phyloP scores from a whole-genome alignment of 1,140 invertebrate genomes.

The Venustaconcha ellipsiformis region DNA sequence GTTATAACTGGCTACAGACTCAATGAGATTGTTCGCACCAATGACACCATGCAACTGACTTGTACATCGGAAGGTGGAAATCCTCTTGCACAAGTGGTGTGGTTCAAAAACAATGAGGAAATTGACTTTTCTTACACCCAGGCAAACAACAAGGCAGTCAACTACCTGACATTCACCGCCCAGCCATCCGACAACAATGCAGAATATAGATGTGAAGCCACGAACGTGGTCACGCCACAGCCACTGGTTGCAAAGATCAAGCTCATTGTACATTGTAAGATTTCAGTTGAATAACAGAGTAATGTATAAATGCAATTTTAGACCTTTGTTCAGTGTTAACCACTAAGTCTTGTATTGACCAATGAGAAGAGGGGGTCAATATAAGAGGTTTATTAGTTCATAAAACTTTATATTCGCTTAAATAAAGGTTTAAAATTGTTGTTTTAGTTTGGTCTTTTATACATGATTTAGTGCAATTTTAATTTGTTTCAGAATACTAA shows the following conservation, averaged over 20 bases:
- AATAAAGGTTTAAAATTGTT: too few relatives aligned
- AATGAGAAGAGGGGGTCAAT: too few relatives aligned
- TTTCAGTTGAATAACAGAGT: neutral
- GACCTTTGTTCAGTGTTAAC: too few relatives aligned
- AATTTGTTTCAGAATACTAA: too few relatives aligned
- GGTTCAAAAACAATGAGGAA: conserved; percentile 91
- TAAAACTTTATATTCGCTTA: too few relatives aligned
- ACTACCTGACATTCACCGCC: conserved; percentile 78
- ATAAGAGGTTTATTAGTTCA: too few relatives aligned
- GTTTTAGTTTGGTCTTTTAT: too few relatives aligned
- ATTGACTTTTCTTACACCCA: conserved; percentile 86
- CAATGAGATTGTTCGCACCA: conserved; percentile 86
- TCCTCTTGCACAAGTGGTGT: conserved; percentile 92
- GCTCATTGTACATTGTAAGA: conserved; percentile 93
- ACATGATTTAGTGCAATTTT: too few relatives aligned
- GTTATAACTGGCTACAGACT: conserved; percentile 93
- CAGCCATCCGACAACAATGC: conserved; percentile 92
- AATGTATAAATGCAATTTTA: too few relatives aligned
- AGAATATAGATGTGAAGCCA: conserved; percentile 91
- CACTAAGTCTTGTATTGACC: too few relatives aligned
- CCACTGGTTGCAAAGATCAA: conserved; percentile 84
- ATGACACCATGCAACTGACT: conserved; percentile 87
- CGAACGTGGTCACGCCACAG: conserved; percentile 85
- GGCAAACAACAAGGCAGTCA: conserved; percentile 70
- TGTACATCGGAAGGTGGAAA: conserved; percentile 95